These are phyloP conservation scores for Ricordea florida DNA, from an alignment of 92 coral and sea anemone genomes.

Conservation along the genomic window DNA sequence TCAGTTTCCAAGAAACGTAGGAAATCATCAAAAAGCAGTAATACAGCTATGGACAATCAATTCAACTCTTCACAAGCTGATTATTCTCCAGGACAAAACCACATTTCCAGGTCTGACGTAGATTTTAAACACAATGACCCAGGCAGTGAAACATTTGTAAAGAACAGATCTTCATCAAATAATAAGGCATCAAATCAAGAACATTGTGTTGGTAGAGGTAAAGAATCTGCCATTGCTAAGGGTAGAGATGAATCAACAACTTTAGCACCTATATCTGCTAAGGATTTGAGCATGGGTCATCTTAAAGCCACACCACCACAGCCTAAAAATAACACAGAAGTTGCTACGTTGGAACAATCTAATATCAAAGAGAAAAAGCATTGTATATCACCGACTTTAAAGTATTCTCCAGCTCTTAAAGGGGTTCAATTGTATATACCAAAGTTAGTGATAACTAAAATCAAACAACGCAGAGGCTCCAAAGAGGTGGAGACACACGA, in stretches of 20 bases:
- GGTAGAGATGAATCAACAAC: neutral
- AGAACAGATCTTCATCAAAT: slow-evolving; percentile 33
- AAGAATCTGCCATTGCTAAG: neutral
- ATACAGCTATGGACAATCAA: slow-evolving; percentile 7
- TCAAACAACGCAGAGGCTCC: slow-evolving; percentile 81
- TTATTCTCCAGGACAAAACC: neutral
- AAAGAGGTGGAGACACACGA: slow-evolving; percentile 86
- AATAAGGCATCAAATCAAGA: slow-evolving; percentile 25
- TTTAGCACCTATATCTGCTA: slow-evolving; percentile 25
- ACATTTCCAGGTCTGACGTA: neutral
- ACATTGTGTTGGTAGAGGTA: neutral
- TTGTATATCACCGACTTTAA: slow-evolving; percentile 9
- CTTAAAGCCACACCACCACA: neutral
- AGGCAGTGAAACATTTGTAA: neutral
- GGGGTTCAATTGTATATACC: slow-evolving; percentile 87
- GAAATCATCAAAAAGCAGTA: slow-evolving; percentile 22
- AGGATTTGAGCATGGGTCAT: neutral
- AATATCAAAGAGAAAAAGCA: neutral
- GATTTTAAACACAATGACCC: neutral
- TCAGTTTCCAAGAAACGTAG: slow-evolving; percentile 5
- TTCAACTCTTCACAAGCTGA: neutral
- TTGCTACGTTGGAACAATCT: neutral
- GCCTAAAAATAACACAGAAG: slow-evolving; percentile 19
- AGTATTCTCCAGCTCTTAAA: slow-evolving; percentile 11
- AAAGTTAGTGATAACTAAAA: slow-evolving; percentile 86